Conservation (phyloP, 2,888 invertebrate species). For the Lampropteryx suffumata region DNA sequence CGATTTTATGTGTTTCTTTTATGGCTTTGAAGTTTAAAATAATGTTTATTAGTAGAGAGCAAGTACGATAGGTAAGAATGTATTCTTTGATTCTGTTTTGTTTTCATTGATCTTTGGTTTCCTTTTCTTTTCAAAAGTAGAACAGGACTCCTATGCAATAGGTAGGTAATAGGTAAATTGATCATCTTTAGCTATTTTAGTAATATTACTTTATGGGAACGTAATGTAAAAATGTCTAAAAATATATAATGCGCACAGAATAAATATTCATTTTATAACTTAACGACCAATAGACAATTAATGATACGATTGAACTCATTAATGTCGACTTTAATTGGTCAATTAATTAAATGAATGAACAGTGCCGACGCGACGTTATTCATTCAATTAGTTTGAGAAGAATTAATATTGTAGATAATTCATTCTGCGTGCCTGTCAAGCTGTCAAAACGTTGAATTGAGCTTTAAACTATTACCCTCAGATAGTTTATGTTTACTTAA, state of each 20-base stretch:
- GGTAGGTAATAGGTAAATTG: too few species aligned
- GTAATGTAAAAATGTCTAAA: too few species aligned
- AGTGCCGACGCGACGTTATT: conserved; percentile 37
- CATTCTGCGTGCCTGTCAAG: not conserved
- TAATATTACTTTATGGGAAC: too few species aligned
- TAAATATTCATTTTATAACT: not conserved
- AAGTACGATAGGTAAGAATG: too few species aligned
- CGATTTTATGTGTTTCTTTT: conserved; percentile 27
- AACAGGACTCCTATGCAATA: too few species aligned
- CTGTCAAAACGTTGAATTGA: not conserved
- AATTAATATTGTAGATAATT: conserved; percentile 18
- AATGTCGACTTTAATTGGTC: conserved; percentile 38
- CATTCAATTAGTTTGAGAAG: conserved; percentile 43
- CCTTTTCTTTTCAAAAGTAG: too few species aligned
- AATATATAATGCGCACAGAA: too few species aligned
- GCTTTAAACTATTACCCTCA: not conserved
- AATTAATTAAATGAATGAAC: conserved; percentile 59
- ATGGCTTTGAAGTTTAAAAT: conserved; percentile 31
- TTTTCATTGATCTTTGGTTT: too few species aligned
- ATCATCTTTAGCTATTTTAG: too few species aligned
- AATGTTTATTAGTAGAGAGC: conserved; percentile 25
- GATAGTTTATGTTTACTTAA: not conserved
- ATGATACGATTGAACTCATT: conserved; percentile 8
- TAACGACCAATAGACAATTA: conserved; percentile 6
- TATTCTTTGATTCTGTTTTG: conserved; percentile 10